Base-by-base conservation (phyloP, 2,113 vertebrate species). In the Callaeas wilsoni region DNA sequence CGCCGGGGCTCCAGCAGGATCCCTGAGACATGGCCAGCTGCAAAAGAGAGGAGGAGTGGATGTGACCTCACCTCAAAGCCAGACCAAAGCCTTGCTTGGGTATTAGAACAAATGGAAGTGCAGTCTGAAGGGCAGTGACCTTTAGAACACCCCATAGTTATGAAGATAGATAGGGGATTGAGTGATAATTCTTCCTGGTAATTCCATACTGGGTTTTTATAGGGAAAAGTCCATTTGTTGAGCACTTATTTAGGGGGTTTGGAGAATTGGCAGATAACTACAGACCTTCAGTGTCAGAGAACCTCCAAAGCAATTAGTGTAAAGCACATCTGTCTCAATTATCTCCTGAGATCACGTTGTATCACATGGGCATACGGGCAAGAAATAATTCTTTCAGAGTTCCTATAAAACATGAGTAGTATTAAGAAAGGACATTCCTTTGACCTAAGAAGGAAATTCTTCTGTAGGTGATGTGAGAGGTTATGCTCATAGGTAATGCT, bases 291-390 rank as follows among this genome's bases (percentile, higher is more conserved):
- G 94, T 85, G 84, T 91, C 91, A 47, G 59, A 87, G 87, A 87
- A 67, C 39, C 83, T 96, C 91, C 71, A 91, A 96, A 96, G 94
- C 87, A 96, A 96, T 96, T 96, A 96, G 70, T 69, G 26, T 41
- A 73, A 79, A 89, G 35, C 42, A 85, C 67, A 87, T 65, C 84
- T 95, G 87, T 83, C 84, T 95, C 46, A 50, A 46, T 93, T 94
- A 69, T 77, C 89, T 91, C 89, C 75, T 69, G 87, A 91, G 89
- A 84, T 89, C 67, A 69, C 77, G 50, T 77, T 30, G 27, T 67
- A 95, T 53, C 79, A 42, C 41, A 65, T 52, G 42, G 70, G 69
- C 65, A 82, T 73, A 62, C 42, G 42, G 73, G 27, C 67, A 15
- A 82, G 35, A 91, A 78, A 78, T 68, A 44, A 9, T 82, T 92